Conservation (phyloP, 2,888 invertebrate genomes). For the Prosopocoilus inquinatus region DNA sequence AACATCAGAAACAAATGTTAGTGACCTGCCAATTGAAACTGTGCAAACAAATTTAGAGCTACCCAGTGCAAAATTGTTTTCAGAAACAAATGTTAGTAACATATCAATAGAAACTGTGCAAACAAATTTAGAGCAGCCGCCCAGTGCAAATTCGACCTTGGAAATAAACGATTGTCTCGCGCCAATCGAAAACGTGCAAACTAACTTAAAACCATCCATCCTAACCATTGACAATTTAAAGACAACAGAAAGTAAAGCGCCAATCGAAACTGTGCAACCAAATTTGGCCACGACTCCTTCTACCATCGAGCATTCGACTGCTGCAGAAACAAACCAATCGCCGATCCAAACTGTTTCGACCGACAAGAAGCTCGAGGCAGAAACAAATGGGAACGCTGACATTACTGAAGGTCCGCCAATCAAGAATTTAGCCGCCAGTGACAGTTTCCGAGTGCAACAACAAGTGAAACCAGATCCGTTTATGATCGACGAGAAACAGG, state of each 20-base stretch:
- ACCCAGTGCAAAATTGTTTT: neutral
- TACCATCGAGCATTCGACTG: neutral
- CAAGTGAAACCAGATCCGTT: no score
- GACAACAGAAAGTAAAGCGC: neutral
- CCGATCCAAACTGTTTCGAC: neutral
- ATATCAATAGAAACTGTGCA: neutral
- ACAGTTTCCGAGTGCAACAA: no score
- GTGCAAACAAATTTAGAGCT: neutral
- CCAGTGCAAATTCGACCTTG: neutral
- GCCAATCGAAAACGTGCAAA: neutral
- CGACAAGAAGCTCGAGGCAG: no score
- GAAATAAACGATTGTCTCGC: neutral
- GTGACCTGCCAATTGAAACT: neutral
- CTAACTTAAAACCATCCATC: neutral
- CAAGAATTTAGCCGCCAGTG: no score
- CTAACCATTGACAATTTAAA: neutral
- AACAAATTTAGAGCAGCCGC: neutral
- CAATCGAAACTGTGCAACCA: neutral
- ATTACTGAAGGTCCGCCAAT: no score
- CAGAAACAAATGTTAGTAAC: neutral
- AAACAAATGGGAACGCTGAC: no score
- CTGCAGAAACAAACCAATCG: neutral
- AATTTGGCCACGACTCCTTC: no score
- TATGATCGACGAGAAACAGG: no score
- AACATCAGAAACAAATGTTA: neutral